These are phyloP conservation scores for Hecatera dysodea DNA, from an alignment of 2,888 invertebrate species.

Conservation along the genomic window DNA sequence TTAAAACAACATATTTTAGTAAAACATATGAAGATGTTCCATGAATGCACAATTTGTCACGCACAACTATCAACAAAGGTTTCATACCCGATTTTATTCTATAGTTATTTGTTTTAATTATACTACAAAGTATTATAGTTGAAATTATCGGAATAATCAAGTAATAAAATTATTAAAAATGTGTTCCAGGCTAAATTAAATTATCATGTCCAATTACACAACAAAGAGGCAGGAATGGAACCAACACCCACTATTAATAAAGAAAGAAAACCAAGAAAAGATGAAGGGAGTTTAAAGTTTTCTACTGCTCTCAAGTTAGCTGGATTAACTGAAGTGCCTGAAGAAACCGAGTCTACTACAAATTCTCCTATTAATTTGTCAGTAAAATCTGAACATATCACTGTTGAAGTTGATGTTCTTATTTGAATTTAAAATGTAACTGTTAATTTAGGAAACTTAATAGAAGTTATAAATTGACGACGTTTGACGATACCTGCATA, in stretches of 20 bases:
- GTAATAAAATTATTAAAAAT: not conserved
- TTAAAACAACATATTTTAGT: conserved; percentile 89
- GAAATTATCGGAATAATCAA: not conserved
- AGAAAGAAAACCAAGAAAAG: conserved; percentile 81
- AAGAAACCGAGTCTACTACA: conserved; percentile 35
- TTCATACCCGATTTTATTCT: not conserved
- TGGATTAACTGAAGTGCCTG: conserved; percentile 70
- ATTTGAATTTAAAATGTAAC: conserved; percentile 31
- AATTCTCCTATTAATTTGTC: conserved; percentile 50
- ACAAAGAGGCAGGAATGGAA: conserved; percentile 38
- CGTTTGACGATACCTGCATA: not conserved
- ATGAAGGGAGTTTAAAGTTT: conserved; percentile 75
- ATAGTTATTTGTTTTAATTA: not conserved
- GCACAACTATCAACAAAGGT: conserved; percentile 81
- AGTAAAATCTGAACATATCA: conserved; percentile 61
- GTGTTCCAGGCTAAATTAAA: conserved; percentile 78
- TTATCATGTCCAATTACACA: conserved; percentile 76
- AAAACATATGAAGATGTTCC: conserved; percentile 87
- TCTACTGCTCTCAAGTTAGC: conserved; percentile 82
- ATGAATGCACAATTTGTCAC: conserved; percentile 84
- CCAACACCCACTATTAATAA: conserved; percentile 67
- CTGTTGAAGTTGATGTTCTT: conserved; percentile 64
- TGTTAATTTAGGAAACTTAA: conserved; percentile 1
- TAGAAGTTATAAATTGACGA: not conserved
- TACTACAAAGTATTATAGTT: not conserved